Evolutionary conservation across 2,797 vertebrate species (phyloP).

Genomic region (Coranthus polyacanthus): DNA sequence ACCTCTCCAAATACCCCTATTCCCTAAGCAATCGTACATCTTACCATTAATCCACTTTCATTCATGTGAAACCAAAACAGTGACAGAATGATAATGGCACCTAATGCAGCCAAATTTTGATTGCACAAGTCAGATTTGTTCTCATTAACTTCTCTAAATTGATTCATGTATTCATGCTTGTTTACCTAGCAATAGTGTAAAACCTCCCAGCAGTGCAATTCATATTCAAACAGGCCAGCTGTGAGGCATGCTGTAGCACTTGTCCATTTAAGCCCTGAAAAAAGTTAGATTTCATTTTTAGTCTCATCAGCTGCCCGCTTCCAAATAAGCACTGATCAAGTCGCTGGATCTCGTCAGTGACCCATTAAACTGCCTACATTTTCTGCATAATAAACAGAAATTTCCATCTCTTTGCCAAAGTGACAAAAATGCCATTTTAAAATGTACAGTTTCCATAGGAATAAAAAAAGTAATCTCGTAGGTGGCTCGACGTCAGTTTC

Average conservation of each 20-base stretch:
- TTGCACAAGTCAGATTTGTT: slow-evolving; percentile 52
- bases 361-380: slow-evolving; percentile 38
- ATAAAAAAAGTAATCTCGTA: slow-evolving; percentile 51
- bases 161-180: slow-evolving; percentile 60
- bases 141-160: slow-evolving; percentile 66
- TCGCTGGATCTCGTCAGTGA: slow-evolving; percentile 33
- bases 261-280: slow-evolving; percentile 37
- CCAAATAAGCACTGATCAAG: slow-evolving; percentile 49
- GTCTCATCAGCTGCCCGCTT: slow-evolving; percentile 28
- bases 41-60: slow-evolving; percentile 76
- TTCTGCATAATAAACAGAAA: slow-evolving; percentile 24
- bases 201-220: slow-evolving; percentile 60
- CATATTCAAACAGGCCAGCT: slow-evolving; percentile 56
- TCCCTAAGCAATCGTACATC: slow-evolving; percentile 69
- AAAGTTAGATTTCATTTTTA: slow-evolving; percentile 42
- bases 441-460: slow-evolving; percentile 58
- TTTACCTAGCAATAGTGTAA: slow-evolving; percentile 63
- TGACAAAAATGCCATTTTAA: slow-evolving; percentile 36
- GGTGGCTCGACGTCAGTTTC: slow-evolving; percentile 67
- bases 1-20: slow-evolving; percentile 62
- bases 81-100: slow-evolving; percentile 65
- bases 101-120: slow-evolving; percentile 71
- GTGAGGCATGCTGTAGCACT: slow-evolving; percentile 37
- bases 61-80: slow-evolving; percentile 70
- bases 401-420: slow-evolving; percentile 20